These are phyloP conservation scores for Calephelis perditalis DNA, from an alignment of 2,888 invertebrate genomes.

Conservation along the genomic window DNA sequence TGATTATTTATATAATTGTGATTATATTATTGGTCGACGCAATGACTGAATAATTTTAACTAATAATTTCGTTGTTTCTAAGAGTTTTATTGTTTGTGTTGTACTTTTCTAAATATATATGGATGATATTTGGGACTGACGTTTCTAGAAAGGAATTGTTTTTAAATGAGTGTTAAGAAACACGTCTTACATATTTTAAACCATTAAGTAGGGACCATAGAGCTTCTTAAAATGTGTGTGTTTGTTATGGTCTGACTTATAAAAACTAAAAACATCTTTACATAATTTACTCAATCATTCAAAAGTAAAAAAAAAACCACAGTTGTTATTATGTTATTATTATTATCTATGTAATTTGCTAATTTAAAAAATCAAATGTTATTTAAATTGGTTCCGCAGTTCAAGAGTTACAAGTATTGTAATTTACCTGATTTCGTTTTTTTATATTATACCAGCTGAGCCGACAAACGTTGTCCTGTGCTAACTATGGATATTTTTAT, in stretches of 20 bases:
- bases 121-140: conserved; percentile 10
- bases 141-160: conserved; percentile 12
- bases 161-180: conserved; percentile 37
- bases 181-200: conserved; percentile 46
- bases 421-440: too few species aligned
- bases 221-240: conserved; percentile 48
- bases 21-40: conserved; percentile 5
- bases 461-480: too few species aligned
- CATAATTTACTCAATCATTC: too few species aligned
- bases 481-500: too few species aligned
- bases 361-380: too few species aligned
- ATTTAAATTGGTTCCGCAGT: too few species aligned
- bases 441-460: too few species aligned
- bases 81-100: conserved; percentile 15
- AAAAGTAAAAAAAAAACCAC: too few species aligned
- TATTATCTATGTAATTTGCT: too few species aligned
- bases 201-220: conserved; percentile 70
- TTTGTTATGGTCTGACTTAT: conserved; percentile 30
- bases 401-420: too few species aligned
- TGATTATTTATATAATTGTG: conserved; percentile 9
- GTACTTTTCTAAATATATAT: conserved; percentile 10
- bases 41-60: conserved; percentile 12
- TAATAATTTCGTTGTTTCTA: conserved; percentile 8
- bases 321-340: too few species aligned
- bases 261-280: not conserved